Evolutionary conservation across 2,797 vertebrate genomes (phyloP).

Genomic region (Enteromius treurensis): DNA sequence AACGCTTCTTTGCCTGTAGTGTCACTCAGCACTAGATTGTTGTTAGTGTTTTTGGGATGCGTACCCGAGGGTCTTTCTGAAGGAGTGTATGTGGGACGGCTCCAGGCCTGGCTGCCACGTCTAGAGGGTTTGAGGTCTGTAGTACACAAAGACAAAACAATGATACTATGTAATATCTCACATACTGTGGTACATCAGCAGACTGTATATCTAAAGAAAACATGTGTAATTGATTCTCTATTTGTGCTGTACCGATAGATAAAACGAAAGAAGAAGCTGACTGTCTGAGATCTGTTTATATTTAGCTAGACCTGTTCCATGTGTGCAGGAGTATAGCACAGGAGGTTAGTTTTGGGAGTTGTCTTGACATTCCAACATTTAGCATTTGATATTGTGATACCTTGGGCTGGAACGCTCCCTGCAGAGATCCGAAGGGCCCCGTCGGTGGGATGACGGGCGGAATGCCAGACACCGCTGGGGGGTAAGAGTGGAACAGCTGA

Average conservation of each 20-base stretch:
- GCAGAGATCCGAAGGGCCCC: conserved; percentile 93
- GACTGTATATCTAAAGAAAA: neutral
- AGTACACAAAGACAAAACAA: conserved; percentile 40
- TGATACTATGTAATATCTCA: neutral
- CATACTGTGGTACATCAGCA: neutral
- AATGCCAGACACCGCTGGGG: conserved; percentile 94
- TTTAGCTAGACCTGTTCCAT: conserved; percentile 6
- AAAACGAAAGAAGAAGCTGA: neutral
- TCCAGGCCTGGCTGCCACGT: conserved; percentile 91
- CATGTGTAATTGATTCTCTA: neutral
- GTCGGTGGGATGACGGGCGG: conserved; percentile 96
- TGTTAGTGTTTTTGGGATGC: conserved; percentile 52
- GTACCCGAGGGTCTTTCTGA: conserved; percentile 96
- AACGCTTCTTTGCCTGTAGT: neutral
- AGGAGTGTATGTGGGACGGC: conserved; percentile 93
- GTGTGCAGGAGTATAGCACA: conserved; percentile 4
- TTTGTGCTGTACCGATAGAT: neutral
- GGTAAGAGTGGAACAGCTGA: conserved; percentile 97
- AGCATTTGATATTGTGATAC: conserved; percentile 69
- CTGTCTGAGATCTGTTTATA: conserved; percentile 21
- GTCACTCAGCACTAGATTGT: neutral
- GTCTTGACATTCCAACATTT: conserved; percentile 41
- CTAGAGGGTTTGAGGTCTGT: conserved; percentile 94
- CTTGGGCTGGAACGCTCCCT: conserved; percentile 98
- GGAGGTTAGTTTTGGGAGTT: conserved; percentile 26